Base-by-base conservation (phyloP, 1,140 invertebrate species). In the Cotesia typhae region DNA sequence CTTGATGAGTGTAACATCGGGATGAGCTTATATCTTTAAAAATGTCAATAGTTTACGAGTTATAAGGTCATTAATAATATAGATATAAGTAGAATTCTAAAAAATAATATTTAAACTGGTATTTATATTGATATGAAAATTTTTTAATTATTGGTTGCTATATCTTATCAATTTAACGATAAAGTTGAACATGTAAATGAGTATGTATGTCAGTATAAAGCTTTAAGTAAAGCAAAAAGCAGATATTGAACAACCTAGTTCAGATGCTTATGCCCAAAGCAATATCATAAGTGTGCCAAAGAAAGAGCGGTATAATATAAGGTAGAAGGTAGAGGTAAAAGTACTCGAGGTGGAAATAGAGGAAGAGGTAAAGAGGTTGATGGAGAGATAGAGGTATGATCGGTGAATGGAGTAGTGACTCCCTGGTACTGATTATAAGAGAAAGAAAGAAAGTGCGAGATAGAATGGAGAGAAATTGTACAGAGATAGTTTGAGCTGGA, bases 241-340 rank as follows among this genome's bases (percentile, higher is more conserved):
- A 4, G 57, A 9, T 28, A 72, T 70, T 41, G 37, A 64, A 68
- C n/a, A 76, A 73, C 75, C 75, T 76, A 77, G 78, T 77, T 76
- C 73, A 71, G 57, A 68, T 60, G 67, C 28, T 17, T 68, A 60
- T 52, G 67, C 70, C 64, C 20, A 51, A 51, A 59, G 17, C 47
- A 65, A 38, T 38, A n/a, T 59, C 51, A 76, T 79, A 84, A 82
- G 81, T 83, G 70, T 83, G 82, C 77, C 82, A 79, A 79, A 82
- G 82, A 82, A 84, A 81, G 79, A 82, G 79, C 41, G 41, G 41
- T 10, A 47, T 47, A 7, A 10, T 47, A 47, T 47, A 10, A 47
- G 41, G 41, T 47, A 47, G 41, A 47, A 10, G 41, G 41, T 47
- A 10, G 41, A 47, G 6, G 10, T 47, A 10, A 10, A 47, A 47